phyloP scores from a whole-genome alignment of 2,888 invertebrate species.

The Blastobasis lacticolella region DNA sequence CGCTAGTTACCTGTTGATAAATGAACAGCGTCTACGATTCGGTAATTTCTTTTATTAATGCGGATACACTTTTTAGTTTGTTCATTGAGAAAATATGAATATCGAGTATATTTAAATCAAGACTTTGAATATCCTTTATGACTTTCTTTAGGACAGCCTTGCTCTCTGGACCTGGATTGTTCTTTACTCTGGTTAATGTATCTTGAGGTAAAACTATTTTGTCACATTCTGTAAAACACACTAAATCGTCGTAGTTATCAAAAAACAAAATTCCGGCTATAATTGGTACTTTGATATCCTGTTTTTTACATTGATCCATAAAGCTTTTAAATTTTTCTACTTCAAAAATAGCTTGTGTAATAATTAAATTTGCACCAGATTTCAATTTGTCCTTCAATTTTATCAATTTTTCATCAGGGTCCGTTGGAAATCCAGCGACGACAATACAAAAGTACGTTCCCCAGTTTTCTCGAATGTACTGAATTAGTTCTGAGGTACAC shows the following conservation, averaged over 20 bases:
- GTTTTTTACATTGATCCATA: conserved; percentile 74
- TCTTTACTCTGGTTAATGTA: conserved; percentile 22
- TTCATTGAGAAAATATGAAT: conserved; percentile 59
- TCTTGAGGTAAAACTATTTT: conserved; percentile 43
- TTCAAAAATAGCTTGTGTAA: conserved; percentile 90
- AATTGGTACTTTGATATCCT: conserved; percentile 83
- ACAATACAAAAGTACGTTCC: conserved; percentile 84
- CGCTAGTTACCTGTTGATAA: no score
- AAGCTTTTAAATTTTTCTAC: conserved; percentile 77
- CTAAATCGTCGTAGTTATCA: no score
- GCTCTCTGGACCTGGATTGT: conserved; percentile 24
- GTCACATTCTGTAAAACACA: no score
- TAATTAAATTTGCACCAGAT: conserved; percentile 88
- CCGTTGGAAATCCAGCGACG: conserved; percentile 87
- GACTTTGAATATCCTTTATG: conserved; percentile 26
- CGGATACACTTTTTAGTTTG: conserved; percentile 32
- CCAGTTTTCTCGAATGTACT: conserved; percentile 76
- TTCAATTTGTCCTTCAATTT: conserved; percentile 84
- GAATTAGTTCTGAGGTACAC: conserved; percentile 77
- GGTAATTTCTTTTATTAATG: conserved; percentile 27
- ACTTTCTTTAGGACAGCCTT: conserved; percentile 26
- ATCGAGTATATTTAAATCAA: conserved; percentile 27
- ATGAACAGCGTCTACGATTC: no score
- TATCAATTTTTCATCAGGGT: conserved; percentile 70
- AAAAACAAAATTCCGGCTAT: conserved; percentile 80